phyloP scores from a whole-genome alignment of 37 sponge, comb jelly and placozoan genomes.

The Haliclona indistincta region DNA sequence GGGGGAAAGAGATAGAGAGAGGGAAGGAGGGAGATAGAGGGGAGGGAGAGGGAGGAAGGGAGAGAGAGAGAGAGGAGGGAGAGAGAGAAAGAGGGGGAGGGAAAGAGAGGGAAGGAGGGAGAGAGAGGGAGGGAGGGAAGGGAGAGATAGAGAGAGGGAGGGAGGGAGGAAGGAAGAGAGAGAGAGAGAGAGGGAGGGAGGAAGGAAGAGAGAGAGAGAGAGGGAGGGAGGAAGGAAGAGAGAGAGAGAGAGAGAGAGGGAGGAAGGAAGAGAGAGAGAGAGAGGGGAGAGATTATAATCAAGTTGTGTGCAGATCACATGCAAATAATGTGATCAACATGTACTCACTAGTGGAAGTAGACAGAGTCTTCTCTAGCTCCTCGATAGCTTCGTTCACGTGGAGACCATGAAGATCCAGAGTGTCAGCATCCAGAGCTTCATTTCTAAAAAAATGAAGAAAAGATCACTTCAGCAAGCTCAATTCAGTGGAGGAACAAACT shows the following conservation, averaged over 20 bases:
- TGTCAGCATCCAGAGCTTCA: constrained; percentile 10
- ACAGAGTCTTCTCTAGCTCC: constrained; percentile 53
- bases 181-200: constrained; percentile 14
- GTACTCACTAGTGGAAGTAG: neutral
- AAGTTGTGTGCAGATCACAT: neutral
- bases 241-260: constrained; percentile 2
- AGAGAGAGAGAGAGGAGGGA: neutral
- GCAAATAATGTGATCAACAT: constrained; percentile 1
- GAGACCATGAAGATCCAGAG: constrained; percentile 79
- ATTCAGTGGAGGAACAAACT: constrained; percentile 26
- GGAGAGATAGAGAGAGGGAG: too few relatives aligned
- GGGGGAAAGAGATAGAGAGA: neutral
- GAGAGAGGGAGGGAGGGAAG: constrained; percentile 16
- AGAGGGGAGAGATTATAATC: neutral
- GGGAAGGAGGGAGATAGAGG: constrained; percentile 6
- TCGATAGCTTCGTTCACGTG: constrained; percentile 77
- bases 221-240: neutral
- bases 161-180: constrained; percentile 1
- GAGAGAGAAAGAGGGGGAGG: neutral
- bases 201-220: constrained; percentile 10
- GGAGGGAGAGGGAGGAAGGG: constrained; percentile 3
- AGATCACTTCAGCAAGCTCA: neutral
- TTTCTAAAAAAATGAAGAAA: constrained; percentile 3
- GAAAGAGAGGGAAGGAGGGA: constrained; percentile 5
- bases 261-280: neutral